Conservation (phyloP, 2,113 vertebrate genomes). For the Corydoras sp. region DNA sequence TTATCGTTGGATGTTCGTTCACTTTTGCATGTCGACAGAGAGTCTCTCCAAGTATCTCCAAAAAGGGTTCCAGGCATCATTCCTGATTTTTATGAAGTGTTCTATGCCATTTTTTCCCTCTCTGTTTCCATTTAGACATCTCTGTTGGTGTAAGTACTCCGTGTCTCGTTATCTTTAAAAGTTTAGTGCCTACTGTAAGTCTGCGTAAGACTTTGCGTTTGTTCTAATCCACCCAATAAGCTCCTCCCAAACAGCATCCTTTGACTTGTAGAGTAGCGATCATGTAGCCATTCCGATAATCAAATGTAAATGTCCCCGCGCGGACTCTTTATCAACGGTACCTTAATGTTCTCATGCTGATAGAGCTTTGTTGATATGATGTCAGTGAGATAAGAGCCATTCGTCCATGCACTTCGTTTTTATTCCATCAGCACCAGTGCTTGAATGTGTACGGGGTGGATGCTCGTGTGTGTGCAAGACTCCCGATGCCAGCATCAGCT, state of each 20-base stretch:
- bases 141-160: constrained; percentile 13
- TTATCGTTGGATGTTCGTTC: constrained; percentile 42
- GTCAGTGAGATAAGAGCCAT: constrained; percentile 10
- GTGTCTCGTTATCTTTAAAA: constrained; percentile 24
- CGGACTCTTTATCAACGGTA: constrained; percentile 25
- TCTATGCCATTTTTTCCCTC: constrained; percentile 36
- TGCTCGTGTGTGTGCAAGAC: constrained; percentile 1
- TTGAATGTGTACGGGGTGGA: constrained; percentile 13
- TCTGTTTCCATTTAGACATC: constrained; percentile 3
- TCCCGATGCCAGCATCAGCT: constrained; percentile 28
- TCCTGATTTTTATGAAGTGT: constrained; percentile 20
- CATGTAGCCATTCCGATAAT: constrained; percentile 6
- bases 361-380: constrained; percentile 17
- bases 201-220: background rate
- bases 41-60: constrained; percentile 20
- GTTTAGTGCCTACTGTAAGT: constrained; percentile 26
- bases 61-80: constrained; percentile 22
- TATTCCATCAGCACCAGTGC: constrained; percentile 4
- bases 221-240: background rate
- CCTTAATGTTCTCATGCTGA: constrained; percentile 22
- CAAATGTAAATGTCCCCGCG: background rate
- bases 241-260: background rate
- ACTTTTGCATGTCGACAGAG: constrained; percentile 41
- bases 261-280: constrained; percentile 1
- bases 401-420: constrained; percentile 18